Evolutionary conservation across 2,888 invertebrate genomes (phyloP), one percentile per base, ranked within the genome.

Genomic region (Lepidochrysops patricia): DNA sequence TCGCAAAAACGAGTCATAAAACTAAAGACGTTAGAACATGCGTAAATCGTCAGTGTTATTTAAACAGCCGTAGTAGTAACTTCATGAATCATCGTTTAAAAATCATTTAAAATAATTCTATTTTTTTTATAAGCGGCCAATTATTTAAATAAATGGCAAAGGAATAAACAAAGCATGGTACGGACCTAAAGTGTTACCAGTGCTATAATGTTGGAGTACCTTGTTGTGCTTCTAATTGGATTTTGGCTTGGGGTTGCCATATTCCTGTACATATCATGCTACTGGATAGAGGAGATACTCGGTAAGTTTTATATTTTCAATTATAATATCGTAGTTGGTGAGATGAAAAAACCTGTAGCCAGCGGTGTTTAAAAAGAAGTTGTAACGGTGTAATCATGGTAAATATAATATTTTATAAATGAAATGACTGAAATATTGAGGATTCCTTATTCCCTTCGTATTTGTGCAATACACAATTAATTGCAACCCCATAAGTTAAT

Each of bases 251-350:
- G 90, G 54, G 81, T 89, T 57, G 89, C 89, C 73, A 82, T 86
- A 66, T 83, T 90, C 71, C 77, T 90, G 57, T 90, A 89, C 70
- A 77, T 91, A 66, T 86, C 89, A 73, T 90, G 85, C 71, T 91
- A 91, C 72, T 84, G 91, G 81, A 81, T 92, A 54, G 92, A 92
- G 70, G 92, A 91, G 71, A 84, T 91, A 63, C 84, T 92, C 70
- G 92, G 92, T 92, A 79, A 92, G 92, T 85, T 19, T 2, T 2
- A 13, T 6, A 43, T 19, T 43, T 5, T 19, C 37, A 19, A 19
- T 5, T 15, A 5, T 6, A n/a, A 34, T 43, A 19, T 19, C 15
- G 37, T 7, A n/a, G n/a, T n/a, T n/a, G n/a, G n/a, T n/a, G n/a
- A n/a, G 6, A 43, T 43, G 19, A 7, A 7, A 7, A 43, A 19